These are phyloP conservation scores for Macrochelys suwanniensis DNA, from an alignment of 2,797 vertebrate genomes.

Conservation along the genomic window DNA sequence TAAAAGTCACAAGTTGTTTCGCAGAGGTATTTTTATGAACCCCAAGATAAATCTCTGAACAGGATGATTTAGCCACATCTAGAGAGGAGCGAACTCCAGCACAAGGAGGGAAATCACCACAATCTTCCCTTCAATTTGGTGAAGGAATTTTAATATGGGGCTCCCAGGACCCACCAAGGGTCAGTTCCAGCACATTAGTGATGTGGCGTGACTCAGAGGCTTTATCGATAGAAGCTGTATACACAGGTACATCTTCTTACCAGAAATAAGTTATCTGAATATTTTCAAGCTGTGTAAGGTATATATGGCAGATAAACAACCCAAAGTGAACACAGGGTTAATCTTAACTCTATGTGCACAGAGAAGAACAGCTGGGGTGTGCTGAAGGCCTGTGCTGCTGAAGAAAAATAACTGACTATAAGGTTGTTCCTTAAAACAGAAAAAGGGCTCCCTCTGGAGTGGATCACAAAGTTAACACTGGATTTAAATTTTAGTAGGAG, in stretches of 20 bases:
- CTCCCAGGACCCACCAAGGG: neutral
- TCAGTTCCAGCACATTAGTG: neutral
- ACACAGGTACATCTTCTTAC: rapidly evolving
- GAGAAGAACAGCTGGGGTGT: rapidly evolving
- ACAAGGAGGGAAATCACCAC: neutral
- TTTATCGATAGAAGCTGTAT: neutral
- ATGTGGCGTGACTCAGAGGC: rapidly evolving
- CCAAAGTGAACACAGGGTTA: rapidly evolving
- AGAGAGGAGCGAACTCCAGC: rapidly evolving
- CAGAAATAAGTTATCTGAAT: rapidly evolving
- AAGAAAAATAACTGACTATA: neutral
- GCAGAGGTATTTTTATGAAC: neutral
- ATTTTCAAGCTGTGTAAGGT: rapidly evolving
- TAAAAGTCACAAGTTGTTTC: neutral
- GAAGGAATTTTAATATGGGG: neutral
- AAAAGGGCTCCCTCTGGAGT: constrained; percentile 64
- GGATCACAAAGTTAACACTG: neutral
- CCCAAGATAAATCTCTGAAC: neutral
- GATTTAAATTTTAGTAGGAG: rapidly evolving
- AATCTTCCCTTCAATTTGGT: rapidly evolving
- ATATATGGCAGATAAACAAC: rapidly evolving
- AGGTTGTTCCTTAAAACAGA: neutral
- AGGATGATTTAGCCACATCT: neutral
- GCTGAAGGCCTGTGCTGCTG: neutral
- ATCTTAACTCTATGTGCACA: neutral